phyloP scores from a whole-genome alignment of 2,888 invertebrate species.

The Erebia palarica region DNA sequence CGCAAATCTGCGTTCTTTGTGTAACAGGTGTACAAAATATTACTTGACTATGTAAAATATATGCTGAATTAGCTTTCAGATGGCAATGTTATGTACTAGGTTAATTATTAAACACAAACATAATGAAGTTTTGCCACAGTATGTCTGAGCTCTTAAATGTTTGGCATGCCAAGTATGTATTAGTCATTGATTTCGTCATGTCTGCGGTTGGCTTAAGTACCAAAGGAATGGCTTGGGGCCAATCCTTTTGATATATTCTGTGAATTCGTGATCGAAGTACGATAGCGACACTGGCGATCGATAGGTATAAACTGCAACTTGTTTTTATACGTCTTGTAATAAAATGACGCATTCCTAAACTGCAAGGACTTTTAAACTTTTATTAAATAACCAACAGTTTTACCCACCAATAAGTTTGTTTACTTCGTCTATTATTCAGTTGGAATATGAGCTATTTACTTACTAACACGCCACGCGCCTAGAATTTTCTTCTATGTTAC shows the following conservation, averaged over 20 bases:
- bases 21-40: too few relatives aligned
- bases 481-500: conserved; percentile 25
- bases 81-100: not conserved
- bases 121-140: not conserved
- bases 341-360: conserved; percentile 5
- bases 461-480: conserved; percentile 15
- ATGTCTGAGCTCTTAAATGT: conserved; percentile 15
- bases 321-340: conserved; percentile 5
- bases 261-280: conserved; percentile 19
- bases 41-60: too few relatives aligned
- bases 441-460: conserved; percentile 1
- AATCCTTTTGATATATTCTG: conserved; percentile 24
- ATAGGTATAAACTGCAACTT: conserved; percentile 13
- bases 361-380: not conserved
- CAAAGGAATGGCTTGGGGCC: conserved; percentile 28
- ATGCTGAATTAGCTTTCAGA: not conserved
- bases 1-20: too few relatives aligned
- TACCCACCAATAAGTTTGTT: not conserved
- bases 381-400: not conserved
- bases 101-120: not conserved
- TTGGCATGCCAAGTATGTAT: conserved; percentile 59
- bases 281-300: conserved; percentile 8
- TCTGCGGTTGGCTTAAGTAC: conserved; percentile 34
- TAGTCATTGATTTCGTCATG: conserved; percentile 47
- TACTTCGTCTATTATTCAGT: not conserved